Percentiles rank a stretch among this genome's conserved stretches.
These are phyloP conservation scores for Petroica traversi DNA, from an alignment of 2,113 vertebrate species.

Conservation along the genomic window DNA sequence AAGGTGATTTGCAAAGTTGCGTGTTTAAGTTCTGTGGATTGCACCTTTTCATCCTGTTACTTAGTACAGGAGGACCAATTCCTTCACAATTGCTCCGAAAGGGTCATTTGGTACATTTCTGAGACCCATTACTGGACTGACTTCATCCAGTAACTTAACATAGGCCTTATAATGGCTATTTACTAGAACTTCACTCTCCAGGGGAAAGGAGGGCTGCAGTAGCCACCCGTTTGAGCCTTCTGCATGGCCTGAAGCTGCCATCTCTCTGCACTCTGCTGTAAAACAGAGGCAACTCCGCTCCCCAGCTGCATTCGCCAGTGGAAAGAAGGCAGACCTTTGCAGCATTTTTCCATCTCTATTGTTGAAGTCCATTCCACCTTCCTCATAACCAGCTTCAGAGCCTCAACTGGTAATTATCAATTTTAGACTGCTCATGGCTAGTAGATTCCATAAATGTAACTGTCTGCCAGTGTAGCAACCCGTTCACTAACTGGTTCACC, in stretches of 20 bases:
- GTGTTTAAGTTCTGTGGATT: not conserved
- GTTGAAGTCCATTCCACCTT: constrained; percentile 56
- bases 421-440: constrained; percentile 41
- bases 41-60: not conserved
- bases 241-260: constrained; percentile 43
- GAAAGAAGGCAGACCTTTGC: constrained; percentile 52
- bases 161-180: constrained; percentile 32
- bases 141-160: not conserved
- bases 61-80: not conserved
- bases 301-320: constrained; percentile 39
- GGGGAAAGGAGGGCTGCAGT: constrained; percentile 51
- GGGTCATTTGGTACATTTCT: not conserved
- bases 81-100: not conserved
- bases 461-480: not conserved
- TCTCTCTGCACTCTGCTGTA: constrained; percentile 53
- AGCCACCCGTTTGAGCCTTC: constrained; percentile 30
- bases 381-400: constrained; percentile 64
- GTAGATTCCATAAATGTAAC: not conserved
- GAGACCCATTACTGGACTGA: not conserved
- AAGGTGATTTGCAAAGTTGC: not conserved
- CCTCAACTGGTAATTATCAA: constrained; percentile 57
- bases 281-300: constrained; percentile 50
- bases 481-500: not conserved
- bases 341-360: constrained; percentile 64
- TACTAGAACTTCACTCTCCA: constrained; percentile 58